A percentile compares a stretch with the other conserved stretches of the same genome.
These are phyloP conservation scores for Peromyscus maniculatus DNA, from an alignment of 2,113 vertebrate species.

Conservation along the genomic window DNA sequence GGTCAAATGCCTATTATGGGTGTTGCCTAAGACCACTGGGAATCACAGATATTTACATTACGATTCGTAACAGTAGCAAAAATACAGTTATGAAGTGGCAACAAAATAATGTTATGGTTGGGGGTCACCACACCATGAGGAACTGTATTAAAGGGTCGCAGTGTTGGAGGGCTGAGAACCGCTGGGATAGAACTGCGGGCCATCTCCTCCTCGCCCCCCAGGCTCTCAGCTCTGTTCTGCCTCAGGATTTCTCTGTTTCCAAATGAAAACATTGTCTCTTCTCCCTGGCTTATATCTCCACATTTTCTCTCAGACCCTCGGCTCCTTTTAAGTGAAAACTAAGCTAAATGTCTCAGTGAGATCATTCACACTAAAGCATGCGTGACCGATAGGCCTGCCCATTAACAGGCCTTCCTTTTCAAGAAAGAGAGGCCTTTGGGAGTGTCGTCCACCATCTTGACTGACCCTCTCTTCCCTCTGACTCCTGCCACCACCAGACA, in stretches of 20 bases:
- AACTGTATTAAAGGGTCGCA: neutral
- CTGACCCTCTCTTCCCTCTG: neutral
- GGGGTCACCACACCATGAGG: neutral
- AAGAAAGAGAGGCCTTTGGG: neutral
- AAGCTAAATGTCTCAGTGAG: neutral
- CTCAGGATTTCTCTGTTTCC: neutral
- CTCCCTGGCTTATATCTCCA: neutral
- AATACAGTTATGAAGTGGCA: neutral
- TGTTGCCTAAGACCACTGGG: neutral
- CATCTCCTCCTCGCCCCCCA: fast-evolving
- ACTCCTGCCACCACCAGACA: neutral
- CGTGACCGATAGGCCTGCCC: neutral
- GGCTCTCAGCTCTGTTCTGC: neutral
- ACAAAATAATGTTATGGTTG: neutral
- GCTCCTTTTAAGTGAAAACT: neutral
- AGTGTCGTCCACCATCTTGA: neutral
- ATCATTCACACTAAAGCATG: neutral
- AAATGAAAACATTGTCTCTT: too few species aligned
- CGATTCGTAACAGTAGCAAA: neutral
- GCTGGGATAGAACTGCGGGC: neutral
- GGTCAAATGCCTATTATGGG: neutral
- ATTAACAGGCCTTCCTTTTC: neutral
- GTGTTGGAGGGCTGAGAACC: neutral
- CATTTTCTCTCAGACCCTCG: neutral
- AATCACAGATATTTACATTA: neutral